A percentile compares a stretch with the other conserved stretches of the same genome.
These are phyloP conservation scores for Pachycephala philippinensis DNA, from an alignment of 2,113 vertebrate species.

Conservation along the genomic window DNA sequence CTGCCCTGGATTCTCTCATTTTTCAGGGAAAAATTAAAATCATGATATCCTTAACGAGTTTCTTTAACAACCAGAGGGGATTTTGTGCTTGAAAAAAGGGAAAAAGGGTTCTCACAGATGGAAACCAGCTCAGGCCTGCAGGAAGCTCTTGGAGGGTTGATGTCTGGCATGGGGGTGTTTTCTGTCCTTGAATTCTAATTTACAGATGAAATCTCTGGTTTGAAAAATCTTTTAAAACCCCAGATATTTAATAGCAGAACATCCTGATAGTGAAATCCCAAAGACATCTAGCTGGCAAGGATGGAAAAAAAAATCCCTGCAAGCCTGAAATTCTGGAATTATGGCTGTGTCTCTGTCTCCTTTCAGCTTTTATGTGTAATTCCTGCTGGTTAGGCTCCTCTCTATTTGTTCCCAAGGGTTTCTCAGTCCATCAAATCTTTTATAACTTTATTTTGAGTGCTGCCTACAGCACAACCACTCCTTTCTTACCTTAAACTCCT, in stretches of 20 bases:
- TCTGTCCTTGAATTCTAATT: not conserved
- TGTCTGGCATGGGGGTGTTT: not conserved
- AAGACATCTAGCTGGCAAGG: not conserved
- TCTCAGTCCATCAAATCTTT: not conserved
- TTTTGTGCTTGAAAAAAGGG: not conserved
- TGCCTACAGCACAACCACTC: not conserved
- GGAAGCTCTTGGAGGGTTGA: not conserved
- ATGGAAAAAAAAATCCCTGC: not conserved
- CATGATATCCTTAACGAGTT: not conserved
- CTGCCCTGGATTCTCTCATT: not conserved
- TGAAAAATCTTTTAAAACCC: not conserved
- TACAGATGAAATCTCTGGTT: not conserved
- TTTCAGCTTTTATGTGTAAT: not conserved
- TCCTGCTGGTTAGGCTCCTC: not conserved
- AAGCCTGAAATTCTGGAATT: not conserved
- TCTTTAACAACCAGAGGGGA: not conserved
- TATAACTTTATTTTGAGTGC: not conserved
- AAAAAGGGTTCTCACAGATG: not conserved
- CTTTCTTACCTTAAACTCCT: not conserved
- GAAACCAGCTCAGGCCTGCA: not conserved
- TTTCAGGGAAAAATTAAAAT: not conserved
- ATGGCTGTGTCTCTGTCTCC: not conserved
- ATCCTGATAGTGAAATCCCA: not conserved
- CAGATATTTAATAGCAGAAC: not conserved
- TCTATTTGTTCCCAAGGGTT: not conserved